Conservation (phyloP, 1,140 invertebrate genomes). For the Drosophila hydei region DNA sequence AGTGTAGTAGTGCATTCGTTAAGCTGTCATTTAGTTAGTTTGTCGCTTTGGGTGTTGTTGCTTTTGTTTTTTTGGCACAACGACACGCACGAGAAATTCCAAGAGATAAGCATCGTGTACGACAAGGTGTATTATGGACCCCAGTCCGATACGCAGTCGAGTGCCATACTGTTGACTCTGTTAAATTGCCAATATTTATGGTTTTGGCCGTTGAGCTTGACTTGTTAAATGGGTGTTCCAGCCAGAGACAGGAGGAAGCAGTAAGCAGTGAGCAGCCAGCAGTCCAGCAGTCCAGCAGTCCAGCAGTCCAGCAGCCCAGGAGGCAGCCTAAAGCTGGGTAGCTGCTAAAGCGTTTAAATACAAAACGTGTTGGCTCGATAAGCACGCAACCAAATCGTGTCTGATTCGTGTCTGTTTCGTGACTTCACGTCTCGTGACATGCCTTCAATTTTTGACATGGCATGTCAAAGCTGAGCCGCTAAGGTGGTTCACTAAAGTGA, state of each 20-base stretch:
- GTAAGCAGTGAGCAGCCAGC: conserved; percentile 16
- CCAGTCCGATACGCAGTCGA: conserved; percentile 52
- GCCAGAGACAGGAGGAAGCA: conserved; percentile 36
- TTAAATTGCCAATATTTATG: conserved; percentile 83
- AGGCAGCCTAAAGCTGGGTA: conserved; percentile 58
- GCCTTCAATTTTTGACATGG: conserved; percentile 68
- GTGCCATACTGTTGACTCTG: conserved; percentile 83
- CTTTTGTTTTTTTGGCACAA: conserved; percentile 72
- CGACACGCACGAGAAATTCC: conserved; percentile 80
- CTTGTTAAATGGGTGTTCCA: conserved; percentile 83
- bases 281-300: background rate
- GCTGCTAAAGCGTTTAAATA: conserved; percentile 76
- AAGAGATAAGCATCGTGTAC: conserved; percentile 83
- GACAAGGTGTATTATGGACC: conserved; percentile 83
- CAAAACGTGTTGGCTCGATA: conserved; percentile 71
- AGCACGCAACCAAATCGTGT: conserved; percentile 43
- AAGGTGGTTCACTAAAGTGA: too few relatives aligned
- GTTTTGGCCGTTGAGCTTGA: conserved; percentile 68
- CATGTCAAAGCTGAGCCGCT: conserved; percentile 62
- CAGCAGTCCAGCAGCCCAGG: background rate
- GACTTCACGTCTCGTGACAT: conserved; percentile 9
- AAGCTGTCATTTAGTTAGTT: conserved; percentile 1
- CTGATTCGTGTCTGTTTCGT: conserved; percentile 3
- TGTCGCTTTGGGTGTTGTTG: conserved; percentile 37
- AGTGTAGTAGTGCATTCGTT: conserved; percentile 46